Evolutionary conservation across 2,797 vertebrate genomes (phyloP).

Genomic region (Morelia viridis): DNA sequence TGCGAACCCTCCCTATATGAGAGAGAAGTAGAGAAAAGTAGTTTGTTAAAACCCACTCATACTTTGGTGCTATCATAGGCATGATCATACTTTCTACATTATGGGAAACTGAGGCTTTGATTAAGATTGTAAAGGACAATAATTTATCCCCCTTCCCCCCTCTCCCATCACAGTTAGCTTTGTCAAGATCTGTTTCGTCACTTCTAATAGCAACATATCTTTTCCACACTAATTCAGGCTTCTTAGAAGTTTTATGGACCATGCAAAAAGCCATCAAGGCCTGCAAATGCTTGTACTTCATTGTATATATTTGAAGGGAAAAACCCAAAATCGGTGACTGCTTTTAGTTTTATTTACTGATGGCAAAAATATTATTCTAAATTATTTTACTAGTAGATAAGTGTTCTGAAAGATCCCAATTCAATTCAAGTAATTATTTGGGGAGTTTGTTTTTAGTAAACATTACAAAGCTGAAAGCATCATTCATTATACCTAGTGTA

Average conservation of each 20-base stretch:
- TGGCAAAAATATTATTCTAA: slow-evolving; percentile 39
- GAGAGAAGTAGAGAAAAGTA: too few species aligned
- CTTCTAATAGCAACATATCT: background rate
- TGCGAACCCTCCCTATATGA: too few species aligned
- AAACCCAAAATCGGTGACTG: background rate
- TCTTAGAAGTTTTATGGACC: background rate
- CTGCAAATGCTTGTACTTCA: background rate
- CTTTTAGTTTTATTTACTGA: background rate
- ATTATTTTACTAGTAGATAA: slow-evolving; percentile 55
- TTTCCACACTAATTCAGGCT: background rate
- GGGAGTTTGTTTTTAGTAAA: background rate
- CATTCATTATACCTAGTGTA: background rate
- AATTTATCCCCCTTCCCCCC: too few species aligned
- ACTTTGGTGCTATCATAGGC: too few species aligned
- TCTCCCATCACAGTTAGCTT: too few species aligned
- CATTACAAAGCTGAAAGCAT: background rate
- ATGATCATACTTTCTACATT: too few species aligned
- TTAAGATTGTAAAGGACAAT: too few species aligned
- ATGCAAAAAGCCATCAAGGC: background rate
- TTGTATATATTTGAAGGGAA: background rate
- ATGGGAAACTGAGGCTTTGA: too few species aligned
- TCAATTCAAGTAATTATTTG: slow-evolving; percentile 34
- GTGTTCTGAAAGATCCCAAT: slow-evolving; percentile 29
- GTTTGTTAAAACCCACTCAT: too few species aligned
- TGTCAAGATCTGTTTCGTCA: too few species aligned